Percentiles rank a stretch among this genome's conserved stretches.
Evolutionary conservation across 2,888 invertebrate genomes (phyloP).

Genomic region (Ischnura elegans): DNA sequence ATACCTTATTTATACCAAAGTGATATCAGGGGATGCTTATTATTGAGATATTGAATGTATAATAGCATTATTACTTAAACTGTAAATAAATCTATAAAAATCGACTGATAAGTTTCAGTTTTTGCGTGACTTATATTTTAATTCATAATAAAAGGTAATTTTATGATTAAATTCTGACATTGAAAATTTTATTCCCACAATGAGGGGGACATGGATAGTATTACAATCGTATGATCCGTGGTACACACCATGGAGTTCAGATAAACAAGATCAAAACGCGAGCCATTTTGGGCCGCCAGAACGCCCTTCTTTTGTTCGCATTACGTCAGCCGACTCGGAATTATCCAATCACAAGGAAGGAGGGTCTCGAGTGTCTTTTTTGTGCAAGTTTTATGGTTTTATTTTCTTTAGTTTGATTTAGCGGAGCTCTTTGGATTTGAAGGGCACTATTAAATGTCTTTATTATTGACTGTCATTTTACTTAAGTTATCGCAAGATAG

Average conservation of each 20-base stretch:
- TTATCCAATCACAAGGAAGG: constrained; percentile 3
- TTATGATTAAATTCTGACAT: background rate
- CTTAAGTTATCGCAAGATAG: background rate
- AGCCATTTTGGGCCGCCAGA: background rate
- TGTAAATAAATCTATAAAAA: too few species aligned
- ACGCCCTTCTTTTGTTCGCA: background rate
- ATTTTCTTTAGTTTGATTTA: background rate
- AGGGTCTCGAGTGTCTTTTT: background rate
- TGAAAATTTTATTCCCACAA: too few species aligned
- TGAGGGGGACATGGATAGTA: too few species aligned
- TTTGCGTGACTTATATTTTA: background rate
- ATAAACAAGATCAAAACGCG: background rate
- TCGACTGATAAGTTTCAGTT: too few species aligned
- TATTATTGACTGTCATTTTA: background rate
- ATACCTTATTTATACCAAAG: too few species aligned
- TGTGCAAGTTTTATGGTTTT: background rate
- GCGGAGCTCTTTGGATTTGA: background rate
- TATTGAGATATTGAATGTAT: too few species aligned
- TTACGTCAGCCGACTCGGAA: background rate
- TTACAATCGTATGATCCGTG: too few species aligned
- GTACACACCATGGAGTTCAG: background rate
- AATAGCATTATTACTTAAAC: too few species aligned
- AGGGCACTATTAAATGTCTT: background rate
- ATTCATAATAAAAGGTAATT: background rate
- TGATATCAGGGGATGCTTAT: too few species aligned